phyloP scores from a whole-genome alignment of 2,888 invertebrate genomes.

The Caenorhabditis angaria region DNA sequence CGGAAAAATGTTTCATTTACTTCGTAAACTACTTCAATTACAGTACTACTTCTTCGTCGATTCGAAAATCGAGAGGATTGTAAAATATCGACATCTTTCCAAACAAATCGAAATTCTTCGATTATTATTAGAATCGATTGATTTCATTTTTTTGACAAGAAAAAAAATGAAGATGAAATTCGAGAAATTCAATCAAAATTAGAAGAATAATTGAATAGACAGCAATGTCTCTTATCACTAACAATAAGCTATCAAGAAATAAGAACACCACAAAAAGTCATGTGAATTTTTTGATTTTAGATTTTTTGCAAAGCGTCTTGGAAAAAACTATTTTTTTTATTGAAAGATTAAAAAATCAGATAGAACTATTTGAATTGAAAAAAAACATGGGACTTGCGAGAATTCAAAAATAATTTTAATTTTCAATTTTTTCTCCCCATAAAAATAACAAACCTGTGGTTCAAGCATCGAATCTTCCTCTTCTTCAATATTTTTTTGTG shows the following conservation, averaged over 20 bases:
- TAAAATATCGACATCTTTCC: not conserved
- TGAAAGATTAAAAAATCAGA: too few relatives aligned
- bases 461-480: slow-evolving; percentile 6
- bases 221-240: not conserved
- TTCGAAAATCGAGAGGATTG: not conserved
- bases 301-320: too few relatives aligned
- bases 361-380: too few relatives aligned
- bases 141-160: not conserved
- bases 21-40: not conserved
- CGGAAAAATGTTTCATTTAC: not conserved
- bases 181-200: too few relatives aligned
- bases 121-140: not conserved
- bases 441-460: not conserved
- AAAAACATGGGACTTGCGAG: too few relatives aligned
- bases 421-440: too few relatives aligned
- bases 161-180: not conserved
- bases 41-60: not conserved
- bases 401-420: too few relatives aligned
- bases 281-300: too few relatives aligned
- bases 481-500: not conserved
- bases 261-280: not conserved
- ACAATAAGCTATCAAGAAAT: not conserved
- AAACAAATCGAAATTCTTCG: not conserved
- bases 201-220: too few relatives aligned
- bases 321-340: too few relatives aligned